Evolutionary conservation across 1,140 invertebrate species (phyloP).

Genomic region (Onthophagus taurus): DNA sequence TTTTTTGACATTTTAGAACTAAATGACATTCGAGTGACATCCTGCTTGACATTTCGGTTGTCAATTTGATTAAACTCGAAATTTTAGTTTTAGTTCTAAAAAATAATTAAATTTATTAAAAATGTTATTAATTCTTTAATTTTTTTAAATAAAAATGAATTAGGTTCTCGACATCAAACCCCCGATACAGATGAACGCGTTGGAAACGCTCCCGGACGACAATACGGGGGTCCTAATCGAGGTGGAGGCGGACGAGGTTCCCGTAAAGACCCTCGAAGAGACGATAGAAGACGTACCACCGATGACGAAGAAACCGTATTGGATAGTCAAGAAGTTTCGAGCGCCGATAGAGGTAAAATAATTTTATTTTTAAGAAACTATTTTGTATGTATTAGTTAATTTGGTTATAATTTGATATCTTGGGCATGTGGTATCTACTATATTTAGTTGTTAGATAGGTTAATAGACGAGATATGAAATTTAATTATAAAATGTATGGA

Average conservation of each 20-base stretch:
- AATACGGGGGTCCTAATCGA: constrained; percentile 38
- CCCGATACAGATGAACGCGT: constrained; percentile 48
- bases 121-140: too few species aligned
- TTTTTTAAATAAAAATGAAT: too few species aligned
- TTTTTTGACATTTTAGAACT: too few species aligned
- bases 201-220: constrained; percentile 39
- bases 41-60: too few species aligned
- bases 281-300: constrained; percentile 57
- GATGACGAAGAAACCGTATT: constrained; percentile 72
- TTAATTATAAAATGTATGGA: constrained; percentile 21
- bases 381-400: constrained; percentile 3
- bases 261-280: constrained; percentile 47
- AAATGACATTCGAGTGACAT: too few species aligned
- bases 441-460: constrained; percentile 6
- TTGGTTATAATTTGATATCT: not conserved
- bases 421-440: constrained; percentile 7
- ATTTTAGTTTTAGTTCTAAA: too few species aligned
- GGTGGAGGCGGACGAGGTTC: constrained; percentile 36
- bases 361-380: not conserved
- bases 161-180: constrained; percentile 48
- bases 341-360: constrained; percentile 61
- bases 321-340: constrained; percentile 67
- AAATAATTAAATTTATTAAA: too few species aligned
- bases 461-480: constrained; percentile 1
- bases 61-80: too few species aligned